Percentiles rank a stretch among this genome's conserved stretches.
Conservation (phyloP, 64 coral and sea anemone species). For the Actinia equina region DNA sequence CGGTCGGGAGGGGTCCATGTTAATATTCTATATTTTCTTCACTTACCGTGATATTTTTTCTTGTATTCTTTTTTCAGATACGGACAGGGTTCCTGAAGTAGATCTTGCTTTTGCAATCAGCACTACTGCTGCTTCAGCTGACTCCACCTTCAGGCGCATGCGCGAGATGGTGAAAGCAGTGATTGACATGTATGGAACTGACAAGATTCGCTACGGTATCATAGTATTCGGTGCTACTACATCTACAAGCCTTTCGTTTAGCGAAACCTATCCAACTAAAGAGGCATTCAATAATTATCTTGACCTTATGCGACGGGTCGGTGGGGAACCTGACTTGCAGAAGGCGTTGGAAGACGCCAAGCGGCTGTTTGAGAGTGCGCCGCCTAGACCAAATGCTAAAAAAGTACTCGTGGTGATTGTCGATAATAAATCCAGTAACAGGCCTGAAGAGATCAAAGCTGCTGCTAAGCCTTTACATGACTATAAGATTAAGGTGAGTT, state of each 20-base stretch:
- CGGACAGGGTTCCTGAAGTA: slow-evolving; percentile 28
- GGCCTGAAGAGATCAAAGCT: slow-evolving; percentile 19
- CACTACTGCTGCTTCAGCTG: slow-evolving; percentile 35
- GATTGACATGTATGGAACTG: slow-evolving; percentile 54
- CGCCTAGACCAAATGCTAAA: slow-evolving; percentile 52
- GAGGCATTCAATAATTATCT: slow-evolving; percentile 33
- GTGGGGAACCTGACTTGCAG: slow-evolving; percentile 53
- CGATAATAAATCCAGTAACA: slow-evolving; percentile 51
- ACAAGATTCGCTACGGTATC: slow-evolving; percentile 70
- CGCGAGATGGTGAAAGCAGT: slow-evolving; percentile 56
- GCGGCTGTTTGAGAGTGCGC: slow-evolving; percentile 25
- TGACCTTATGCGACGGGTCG: slow-evolving; percentile 22
- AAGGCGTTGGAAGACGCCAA: slow-evolving; percentile 49
- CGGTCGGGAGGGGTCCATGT: too few relatives aligned
- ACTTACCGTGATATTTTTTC: neutral
- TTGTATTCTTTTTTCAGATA: neutral
- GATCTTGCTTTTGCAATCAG: slow-evolving; percentile 81
- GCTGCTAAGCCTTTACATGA: slow-evolving; percentile 34
- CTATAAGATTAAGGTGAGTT: slow-evolving; percentile 16
- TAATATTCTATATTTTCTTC: neutral
- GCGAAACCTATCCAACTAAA: slow-evolving; percentile 21
- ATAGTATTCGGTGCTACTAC: slow-evolving; percentile 50
- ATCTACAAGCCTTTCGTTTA: slow-evolving; percentile 27
- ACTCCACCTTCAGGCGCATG: slow-evolving; percentile 66
- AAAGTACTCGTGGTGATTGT: slow-evolving; percentile 70